These are phyloP conservation scores for Philereme vetulata DNA, from an alignment of 2,888 invertebrate genomes.

Conservation along the genomic window DNA sequence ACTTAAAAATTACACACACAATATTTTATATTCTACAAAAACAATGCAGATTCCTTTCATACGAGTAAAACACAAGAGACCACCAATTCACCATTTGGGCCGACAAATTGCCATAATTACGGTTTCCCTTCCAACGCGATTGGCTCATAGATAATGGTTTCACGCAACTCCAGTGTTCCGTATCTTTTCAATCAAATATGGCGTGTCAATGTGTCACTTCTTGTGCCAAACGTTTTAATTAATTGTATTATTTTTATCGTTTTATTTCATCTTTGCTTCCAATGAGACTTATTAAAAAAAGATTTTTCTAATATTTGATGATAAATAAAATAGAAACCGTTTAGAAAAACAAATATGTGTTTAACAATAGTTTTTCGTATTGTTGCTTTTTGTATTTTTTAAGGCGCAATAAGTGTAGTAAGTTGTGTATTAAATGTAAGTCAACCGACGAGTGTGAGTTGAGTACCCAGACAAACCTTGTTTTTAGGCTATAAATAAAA, in stretches of 20 bases:
- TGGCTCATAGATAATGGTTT: conserved; percentile 60
- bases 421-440: no score
- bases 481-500: no score
- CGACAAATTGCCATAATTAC: conserved; percentile 73
- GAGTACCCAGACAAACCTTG: no score
- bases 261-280: conserved; percentile 27
- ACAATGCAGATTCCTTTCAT: conserved; percentile 20
- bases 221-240: conserved; percentile 65
- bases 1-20: neutral
- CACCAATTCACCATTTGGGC: conserved; percentile 46
- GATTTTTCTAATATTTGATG: no score
- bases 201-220: conserved; percentile 60
- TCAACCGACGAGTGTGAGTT: no score
- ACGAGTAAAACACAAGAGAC: conserved; percentile 31
- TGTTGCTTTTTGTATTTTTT: no score
- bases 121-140: conserved; percentile 47
- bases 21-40: conserved; percentile 6
- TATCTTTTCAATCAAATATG: conserved; percentile 59
- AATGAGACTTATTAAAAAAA: no score
- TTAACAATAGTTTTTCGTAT: no score
- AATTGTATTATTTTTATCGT: conserved; percentile 47
- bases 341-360: no score
- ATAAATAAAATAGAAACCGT: no score
- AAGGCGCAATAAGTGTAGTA: no score
- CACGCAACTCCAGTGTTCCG: conserved; percentile 59